phyloP scores from a whole-genome alignment of 2,888 invertebrate genomes.

The Eretmocerus hayati region DNA sequence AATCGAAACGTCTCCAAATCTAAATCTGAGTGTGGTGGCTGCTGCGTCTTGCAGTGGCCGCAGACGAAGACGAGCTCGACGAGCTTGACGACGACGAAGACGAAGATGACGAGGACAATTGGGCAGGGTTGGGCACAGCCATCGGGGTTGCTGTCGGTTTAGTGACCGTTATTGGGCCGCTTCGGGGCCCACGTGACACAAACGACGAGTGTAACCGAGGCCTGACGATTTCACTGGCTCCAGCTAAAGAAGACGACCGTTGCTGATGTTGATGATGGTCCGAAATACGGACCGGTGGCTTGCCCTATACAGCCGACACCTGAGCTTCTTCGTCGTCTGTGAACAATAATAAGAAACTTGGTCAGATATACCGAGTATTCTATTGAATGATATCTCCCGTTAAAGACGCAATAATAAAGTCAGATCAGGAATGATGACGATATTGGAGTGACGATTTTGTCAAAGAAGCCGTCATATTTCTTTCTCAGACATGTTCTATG shows the following conservation, averaged over 20 bases:
- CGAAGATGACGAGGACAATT: too few relatives aligned
- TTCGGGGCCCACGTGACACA: slow-evolving; percentile 16
- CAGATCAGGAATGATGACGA: too few relatives aligned
- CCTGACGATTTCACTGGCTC: slow-evolving; percentile 4
- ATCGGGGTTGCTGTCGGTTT: background rate
- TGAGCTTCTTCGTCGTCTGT: slow-evolving; percentile 62
- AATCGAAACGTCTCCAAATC: too few relatives aligned
- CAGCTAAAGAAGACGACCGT: background rate
- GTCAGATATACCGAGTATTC: too few relatives aligned
- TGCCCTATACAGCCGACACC: slow-evolving; percentile 55
- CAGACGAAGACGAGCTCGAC: background rate
- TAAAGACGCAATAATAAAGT: too few relatives aligned
- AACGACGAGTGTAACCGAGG: slow-evolving; percentile 21
- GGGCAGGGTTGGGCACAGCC: too few relatives aligned
- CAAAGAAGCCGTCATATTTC: too few relatives aligned
- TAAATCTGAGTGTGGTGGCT: slow-evolving; percentile 4
- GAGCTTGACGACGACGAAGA: background rate
- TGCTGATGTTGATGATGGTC: slow-evolving; percentile 11
- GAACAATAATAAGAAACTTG: too few relatives aligned
- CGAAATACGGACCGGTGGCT: slow-evolving; percentile 20
- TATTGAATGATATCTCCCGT: too few relatives aligned
- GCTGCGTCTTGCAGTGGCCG: background rate
- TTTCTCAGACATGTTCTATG: too few relatives aligned
- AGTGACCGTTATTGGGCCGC: background rate
- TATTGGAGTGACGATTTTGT: too few relatives aligned